Percentiles rank a stretch among this genome's conserved stretches.
Evolutionary conservation across 1,140 invertebrate species (phyloP).

Genomic region (Drosophila eugracilis): DNA sequence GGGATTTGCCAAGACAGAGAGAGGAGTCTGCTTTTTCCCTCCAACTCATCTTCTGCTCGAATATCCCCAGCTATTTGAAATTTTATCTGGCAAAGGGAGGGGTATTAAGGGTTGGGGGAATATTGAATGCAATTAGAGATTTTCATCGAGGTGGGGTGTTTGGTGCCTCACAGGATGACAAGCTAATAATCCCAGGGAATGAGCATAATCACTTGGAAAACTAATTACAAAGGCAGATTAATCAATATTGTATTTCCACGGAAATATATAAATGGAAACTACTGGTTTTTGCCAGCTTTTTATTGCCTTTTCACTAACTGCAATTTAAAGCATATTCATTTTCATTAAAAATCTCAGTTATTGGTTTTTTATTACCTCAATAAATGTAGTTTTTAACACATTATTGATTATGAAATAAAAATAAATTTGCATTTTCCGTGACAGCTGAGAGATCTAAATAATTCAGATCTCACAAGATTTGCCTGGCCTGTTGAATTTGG

Average conservation of each 20-base stretch:
- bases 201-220: conserved; percentile 13
- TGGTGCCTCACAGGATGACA: conserved; percentile 26
- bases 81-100: conserved; percentile 25
- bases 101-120: background rate
- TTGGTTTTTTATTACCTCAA: background rate
- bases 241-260: background rate
- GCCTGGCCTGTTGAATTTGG: conserved; percentile 12
- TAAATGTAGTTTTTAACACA: too few species aligned
- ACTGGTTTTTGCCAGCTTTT: too few species aligned
- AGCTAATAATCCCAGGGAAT: conserved; percentile 34
- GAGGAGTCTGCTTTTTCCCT: conserved; percentile 1
- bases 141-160: background rate
- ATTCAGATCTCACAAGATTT: background rate
- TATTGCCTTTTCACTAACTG: background rate
- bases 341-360: background rate
- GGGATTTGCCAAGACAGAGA: conserved; percentile 51
- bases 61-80: conserved; percentile 40
- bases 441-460: background rate
- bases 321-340: background rate
- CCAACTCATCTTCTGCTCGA: conserved; percentile 12
- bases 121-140: conserved; percentile 35
- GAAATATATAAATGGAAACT: too few species aligned
- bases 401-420: too few species aligned
- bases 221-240: background rate
- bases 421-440: too few species aligned